phyloP scores from a whole-genome alignment of 2,113 vertebrate genomes.

The Eulemur rufifrons region DNA sequence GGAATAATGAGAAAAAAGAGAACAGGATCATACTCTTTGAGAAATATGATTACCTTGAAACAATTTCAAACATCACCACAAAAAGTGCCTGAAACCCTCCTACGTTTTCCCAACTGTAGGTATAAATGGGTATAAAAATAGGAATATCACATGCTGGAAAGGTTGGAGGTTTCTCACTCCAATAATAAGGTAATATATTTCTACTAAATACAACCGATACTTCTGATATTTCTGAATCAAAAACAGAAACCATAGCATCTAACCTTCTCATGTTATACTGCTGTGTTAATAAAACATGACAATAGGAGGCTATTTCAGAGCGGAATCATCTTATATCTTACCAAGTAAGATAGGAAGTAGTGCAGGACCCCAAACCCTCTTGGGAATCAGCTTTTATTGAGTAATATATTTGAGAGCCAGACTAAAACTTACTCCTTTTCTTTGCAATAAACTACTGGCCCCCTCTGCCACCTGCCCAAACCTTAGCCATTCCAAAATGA shows the following conservation, averaged over 20 bases:
- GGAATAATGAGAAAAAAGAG: neutral
- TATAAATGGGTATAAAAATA: neutral
- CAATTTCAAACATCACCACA: neutral
- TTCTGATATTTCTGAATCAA: neutral
- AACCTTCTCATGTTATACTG: neutral
- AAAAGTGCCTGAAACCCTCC: neutral
- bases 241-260: neutral
- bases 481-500: neutral
- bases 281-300: neutral
- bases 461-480: neutral
- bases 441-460: neutral
- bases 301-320: neutral
- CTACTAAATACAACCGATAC: neutral
- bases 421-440: neutral
- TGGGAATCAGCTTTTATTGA: neutral
- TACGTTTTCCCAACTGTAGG: neutral
- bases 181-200: neutral
- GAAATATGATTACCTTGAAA: neutral
- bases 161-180: neutral
- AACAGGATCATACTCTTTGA: neutral
- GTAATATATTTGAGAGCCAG: neutral
- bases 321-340: neutral
- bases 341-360: neutral
- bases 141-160: neutral
- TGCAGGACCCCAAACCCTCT: neutral